These are phyloP conservation scores for Zosterops hypoxanthus DNA, from an alignment of 2,113 vertebrate genomes.

Conservation along the genomic window DNA sequence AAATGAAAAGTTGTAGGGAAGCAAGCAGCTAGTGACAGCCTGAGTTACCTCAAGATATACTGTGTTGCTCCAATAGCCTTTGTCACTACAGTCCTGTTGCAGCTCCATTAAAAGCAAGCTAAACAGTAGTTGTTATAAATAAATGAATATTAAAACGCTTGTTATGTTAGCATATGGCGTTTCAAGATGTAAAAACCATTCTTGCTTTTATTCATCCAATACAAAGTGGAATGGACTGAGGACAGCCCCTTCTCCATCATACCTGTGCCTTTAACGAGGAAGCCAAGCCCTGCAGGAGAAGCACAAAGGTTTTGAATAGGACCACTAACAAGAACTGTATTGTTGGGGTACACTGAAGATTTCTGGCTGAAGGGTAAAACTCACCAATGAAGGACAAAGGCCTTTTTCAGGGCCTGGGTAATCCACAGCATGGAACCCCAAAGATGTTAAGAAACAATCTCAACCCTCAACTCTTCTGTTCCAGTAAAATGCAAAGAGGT, in stretches of 20 bases:
- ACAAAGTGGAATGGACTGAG: neutral
- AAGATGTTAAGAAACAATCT: neutral
- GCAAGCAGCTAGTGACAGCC: constrained; percentile 28
- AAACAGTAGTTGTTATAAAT: constrained; percentile 66
- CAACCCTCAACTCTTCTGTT: neutral
- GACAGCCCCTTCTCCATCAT: neutral
- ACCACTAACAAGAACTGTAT: neutral
- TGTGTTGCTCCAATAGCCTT: constrained; percentile 36
- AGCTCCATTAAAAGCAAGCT: constrained; percentile 57
- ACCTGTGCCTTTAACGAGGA: neutral
- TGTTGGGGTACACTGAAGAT: neutral
- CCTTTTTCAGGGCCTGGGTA: neutral
- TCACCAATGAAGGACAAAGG: fast-evolving
- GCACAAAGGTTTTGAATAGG: neutral
- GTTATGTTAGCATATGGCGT: constrained; percentile 53
- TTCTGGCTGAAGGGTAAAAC: neutral
- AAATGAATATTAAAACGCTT: constrained; percentile 70
- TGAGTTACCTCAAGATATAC: constrained; percentile 29
- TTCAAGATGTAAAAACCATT: constrained; percentile 20
- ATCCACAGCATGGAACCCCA: neutral
- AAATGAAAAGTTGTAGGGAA: neutral
- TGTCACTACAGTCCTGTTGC: constrained; percentile 36
- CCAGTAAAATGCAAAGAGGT: neutral
- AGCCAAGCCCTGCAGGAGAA: neutral
- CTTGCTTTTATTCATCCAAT: constrained; percentile 16